Conservation (phyloP, 2,113 vertebrate genomes). For the Gavia stellata region DNA sequence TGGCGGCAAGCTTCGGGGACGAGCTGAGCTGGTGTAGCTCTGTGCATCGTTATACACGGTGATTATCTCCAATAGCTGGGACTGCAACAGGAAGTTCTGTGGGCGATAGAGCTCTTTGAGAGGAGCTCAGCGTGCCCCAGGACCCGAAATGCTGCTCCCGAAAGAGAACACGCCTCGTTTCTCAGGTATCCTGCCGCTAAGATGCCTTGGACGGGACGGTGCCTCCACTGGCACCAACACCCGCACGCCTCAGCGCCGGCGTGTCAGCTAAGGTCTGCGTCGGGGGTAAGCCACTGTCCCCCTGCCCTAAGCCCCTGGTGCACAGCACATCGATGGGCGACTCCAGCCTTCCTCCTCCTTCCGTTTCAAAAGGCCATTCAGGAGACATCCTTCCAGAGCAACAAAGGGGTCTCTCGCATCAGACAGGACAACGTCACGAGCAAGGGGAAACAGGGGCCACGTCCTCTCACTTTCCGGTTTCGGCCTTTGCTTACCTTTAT, state of each 20-base stretch:
- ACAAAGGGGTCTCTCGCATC: rapidly evolving
- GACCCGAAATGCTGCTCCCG: background rate
- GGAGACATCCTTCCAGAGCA: background rate
- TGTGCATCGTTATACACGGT: rapidly evolving
- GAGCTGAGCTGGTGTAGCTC: background rate
- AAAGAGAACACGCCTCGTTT: rapidly evolving
- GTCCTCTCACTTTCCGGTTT: background rate
- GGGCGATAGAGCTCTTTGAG: background rate
- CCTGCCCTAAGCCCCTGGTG: background rate
- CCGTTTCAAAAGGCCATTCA: background rate
- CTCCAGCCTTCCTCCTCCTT: background rate
- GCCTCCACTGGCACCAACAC: background rate
- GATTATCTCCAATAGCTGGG: background rate
- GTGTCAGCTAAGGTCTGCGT: rapidly evolving
- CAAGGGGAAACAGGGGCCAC: rapidly evolving
- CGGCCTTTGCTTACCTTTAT: slow-evolving; percentile 87
- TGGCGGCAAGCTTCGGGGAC: rapidly evolving
- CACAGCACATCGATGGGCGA: background rate
- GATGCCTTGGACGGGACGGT: background rate
- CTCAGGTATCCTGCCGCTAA: background rate
- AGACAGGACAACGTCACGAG: rapidly evolving
- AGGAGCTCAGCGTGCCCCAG: background rate
- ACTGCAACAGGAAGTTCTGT: too few species aligned
- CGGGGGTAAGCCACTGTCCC: background rate
- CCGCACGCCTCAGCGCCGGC: background rate